These are phyloP conservation scores for Theretra japonica DNA, from an alignment of 2,888 invertebrate genomes.

Conservation along the genomic window DNA sequence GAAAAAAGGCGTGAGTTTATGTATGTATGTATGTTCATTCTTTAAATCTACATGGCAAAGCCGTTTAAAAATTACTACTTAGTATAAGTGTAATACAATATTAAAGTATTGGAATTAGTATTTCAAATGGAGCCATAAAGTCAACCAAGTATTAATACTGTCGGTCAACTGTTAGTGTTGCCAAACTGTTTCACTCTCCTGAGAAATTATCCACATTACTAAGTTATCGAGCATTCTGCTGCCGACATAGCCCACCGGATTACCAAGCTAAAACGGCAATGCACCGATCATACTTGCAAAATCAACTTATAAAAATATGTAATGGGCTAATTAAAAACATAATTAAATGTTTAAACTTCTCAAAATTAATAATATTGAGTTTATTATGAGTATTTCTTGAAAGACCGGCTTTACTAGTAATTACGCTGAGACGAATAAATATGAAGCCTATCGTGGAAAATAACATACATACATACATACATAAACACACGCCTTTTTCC, in stretches of 20 bases:
- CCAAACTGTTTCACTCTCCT: not conserved
- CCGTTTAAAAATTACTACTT: no score
- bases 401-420: not conserved
- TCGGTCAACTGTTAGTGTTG: not conserved
- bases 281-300: not conserved
- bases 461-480: no score
- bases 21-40: no score
- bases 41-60: no score
- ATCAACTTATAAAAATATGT: not conserved
- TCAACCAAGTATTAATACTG: not conserved
- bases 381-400: not conserved
- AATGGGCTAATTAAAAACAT: not conserved
- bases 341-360: no score
- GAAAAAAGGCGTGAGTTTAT: no score
- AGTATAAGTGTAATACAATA: no score
- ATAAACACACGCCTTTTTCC: no score
- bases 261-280: not conserved
- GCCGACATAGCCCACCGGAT: not conserved
- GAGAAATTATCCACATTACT: conserved; percentile 17
- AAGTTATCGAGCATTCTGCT: not conserved
- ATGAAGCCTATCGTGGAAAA: no score
- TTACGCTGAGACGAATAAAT: no score
- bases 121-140: not conserved
- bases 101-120: no score
- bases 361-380: not conserved